Evolutionary conservation across 1,140 invertebrate species (phyloP), one percentile per base, ranked within the genome.

Genomic region (Potamilus streckersoni): DNA sequence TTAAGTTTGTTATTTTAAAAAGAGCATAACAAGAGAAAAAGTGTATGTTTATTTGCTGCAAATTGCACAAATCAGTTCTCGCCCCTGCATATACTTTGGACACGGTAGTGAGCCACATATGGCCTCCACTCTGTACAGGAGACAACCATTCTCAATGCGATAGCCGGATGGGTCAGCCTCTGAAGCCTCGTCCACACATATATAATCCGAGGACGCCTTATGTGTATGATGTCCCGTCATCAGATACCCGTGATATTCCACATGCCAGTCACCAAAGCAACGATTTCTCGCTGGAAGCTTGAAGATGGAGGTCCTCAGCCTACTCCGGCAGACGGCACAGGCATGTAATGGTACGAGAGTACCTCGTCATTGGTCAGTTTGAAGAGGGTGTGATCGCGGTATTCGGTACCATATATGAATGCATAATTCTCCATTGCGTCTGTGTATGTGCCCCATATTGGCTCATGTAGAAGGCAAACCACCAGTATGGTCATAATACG

Each of bases 221-320:
- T 57, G 14, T 15, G 16, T 6, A 55, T 49, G 2, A 57, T 38
- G 5, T 57, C 57, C 27, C 12, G 38, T 11, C 38, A 55, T 69
- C 38, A 69, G 49, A 23, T 56, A 69, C 0, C 67, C 67, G 17
- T 19, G 38, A 57, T 69, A 69, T 57, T 69, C 67, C 38, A 56
- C 16, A n/a, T 6, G 49, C 27, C 49, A 69, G 6, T 23, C 49
- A 15, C 16, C 23, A 17, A 56, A 38, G 20, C 55, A 69, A 0
- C 20, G n/a, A 13, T n/a, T 69, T 6, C 27, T 16, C 5, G 12
- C 67, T 6, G 67, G 67, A 56, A 55, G 49, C 67, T 58, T 69
- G 6, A 69, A 3, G 16, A 1, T 49, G 27, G 27, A 31, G 16
- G 15, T 56, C 20, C 23, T 69, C 11, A 38, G 38, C 13, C 8